These are phyloP conservation scores for Anas platyrhynchos DNA, from an alignment of 2,113 vertebrate species.

Conservation along the genomic window DNA sequence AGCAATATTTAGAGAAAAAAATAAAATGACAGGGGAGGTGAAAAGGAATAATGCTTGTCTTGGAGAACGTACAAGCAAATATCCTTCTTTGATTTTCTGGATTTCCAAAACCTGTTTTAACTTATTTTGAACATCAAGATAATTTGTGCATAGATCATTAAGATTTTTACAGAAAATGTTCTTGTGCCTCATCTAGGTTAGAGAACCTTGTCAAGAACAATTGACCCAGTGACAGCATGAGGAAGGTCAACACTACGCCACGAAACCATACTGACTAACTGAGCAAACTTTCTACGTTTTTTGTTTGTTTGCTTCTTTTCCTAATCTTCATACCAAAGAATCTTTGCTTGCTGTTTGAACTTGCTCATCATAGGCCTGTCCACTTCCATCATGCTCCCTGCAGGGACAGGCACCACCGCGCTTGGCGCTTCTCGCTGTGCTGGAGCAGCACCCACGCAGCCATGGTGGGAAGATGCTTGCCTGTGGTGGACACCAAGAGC, in stretches of 20 bases:
- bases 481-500: neutral
- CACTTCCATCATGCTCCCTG: accelerated
- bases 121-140: neutral
- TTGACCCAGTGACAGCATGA: neutral
- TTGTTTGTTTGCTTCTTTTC: neutral
- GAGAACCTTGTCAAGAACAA: neutral
- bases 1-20: neutral
- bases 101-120: neutral
- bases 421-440: accelerated
- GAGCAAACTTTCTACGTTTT: neutral
- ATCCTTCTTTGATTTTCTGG: neutral
- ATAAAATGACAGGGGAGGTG: accelerated
- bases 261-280: neutral
- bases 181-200: neutral
- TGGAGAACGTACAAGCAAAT: neutral
- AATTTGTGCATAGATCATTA: neutral
- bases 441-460: neutral
- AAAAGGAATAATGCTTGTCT: neutral
- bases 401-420: accelerated
- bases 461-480: accelerated
- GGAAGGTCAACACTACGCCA: neutral
- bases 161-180: neutral
- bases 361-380: neutral
- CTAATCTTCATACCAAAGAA: neutral
- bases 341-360: neutral